Evolutionary conservation across 2,888 invertebrate genomes (phyloP).

Genomic region (Paralinhomoeus sp.): DNA sequence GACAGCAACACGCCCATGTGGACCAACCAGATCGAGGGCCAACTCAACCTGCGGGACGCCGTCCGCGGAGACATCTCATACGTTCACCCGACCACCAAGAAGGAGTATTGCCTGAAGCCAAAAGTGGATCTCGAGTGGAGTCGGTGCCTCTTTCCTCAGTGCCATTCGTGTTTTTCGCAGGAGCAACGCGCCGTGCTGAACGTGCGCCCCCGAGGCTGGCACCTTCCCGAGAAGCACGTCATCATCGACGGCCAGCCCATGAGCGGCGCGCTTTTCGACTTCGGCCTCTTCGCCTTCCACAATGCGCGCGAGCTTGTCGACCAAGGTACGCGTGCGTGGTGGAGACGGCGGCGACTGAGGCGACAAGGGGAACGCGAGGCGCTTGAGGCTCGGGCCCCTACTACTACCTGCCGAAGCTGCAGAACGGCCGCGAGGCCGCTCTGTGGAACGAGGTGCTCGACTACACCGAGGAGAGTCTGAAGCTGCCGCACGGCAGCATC

Average conservation of each 20-base stretch:
- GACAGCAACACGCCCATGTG: conserved; percentile 51
- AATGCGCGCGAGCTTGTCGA: conserved; percentile 28
- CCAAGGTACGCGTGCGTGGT: background rate
- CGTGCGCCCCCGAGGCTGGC: conserved; percentile 48
- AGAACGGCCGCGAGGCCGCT: conserved; percentile 40
- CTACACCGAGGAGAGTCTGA: conserved; percentile 35
- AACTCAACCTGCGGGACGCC: conserved; percentile 38
- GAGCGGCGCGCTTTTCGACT: conserved; percentile 45
- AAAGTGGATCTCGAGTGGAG: conserved; percentile 9
- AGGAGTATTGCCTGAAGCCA: conserved; percentile 16
- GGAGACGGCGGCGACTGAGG: too few species aligned
- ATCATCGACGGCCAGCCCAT: conserved; percentile 26
- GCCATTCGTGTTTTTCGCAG: background rate
- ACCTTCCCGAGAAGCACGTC: conserved; percentile 39
- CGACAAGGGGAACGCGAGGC: too few species aligned
- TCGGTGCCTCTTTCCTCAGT: too few species aligned
- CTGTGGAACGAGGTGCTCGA: conserved; percentile 47
- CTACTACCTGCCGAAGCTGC: conserved; percentile 48
- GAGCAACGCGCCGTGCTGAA: conserved; percentile 39
- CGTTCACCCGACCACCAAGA: conserved; percentile 20
- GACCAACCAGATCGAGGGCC: conserved; percentile 42
- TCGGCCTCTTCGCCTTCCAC: conserved; percentile 43
- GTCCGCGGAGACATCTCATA: conserved; percentile 31
- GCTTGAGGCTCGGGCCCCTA: conserved; percentile 38
- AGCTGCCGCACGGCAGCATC: conserved; percentile 39